Evolutionary conservation across 2,797 vertebrate species (phyloP), one percentile per base, ranked within the genome.

Genomic region (Helarctos malayanus): DNA sequence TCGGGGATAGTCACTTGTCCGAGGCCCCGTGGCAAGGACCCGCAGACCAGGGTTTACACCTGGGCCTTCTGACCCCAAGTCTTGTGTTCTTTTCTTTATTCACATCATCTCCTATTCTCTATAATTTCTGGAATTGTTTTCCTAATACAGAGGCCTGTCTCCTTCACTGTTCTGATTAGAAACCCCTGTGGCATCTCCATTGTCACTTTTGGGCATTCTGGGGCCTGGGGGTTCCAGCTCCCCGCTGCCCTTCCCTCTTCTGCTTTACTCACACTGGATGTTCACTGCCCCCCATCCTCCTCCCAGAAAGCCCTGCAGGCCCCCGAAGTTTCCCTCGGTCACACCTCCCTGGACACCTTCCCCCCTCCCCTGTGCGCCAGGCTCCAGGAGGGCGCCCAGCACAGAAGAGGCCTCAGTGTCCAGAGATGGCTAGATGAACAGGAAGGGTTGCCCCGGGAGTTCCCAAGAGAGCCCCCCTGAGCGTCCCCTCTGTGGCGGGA

Each of bases 21-120:
- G 0, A 27, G 27, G 76, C 56, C 32, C 38, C 15, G 3, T 1
- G 25, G n/a, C 57, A 32, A 57, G 57, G 19, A 3, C 14, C 0
- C 13, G 7, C 5, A 52, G 54, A 23, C 69, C n/a, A 71, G 65
- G 45, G n/a, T 9, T 85, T 21, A 35, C 8, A 52, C 41, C 54
- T 27, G 35, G 19, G 59, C 57, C n/a, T 69, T 90, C 32, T 41
- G 16, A 65, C 32, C n/a, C 5, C 32, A 14, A 12, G 6, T 68
- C 45, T 75, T 35, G 8, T n/a, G 10, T 57, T 76, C 35, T 56
- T 65, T 35, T 69, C 19, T 84, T 76, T 32, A 13, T 69, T 78
- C 13, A 18, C 16, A 18, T 89, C 57, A 3, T 6, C 7, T 38
- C 15, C 47, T 9, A 59, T 65, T 32, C 13, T 57, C 57, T 35